Evolutionary conservation across 2,888 invertebrate genomes (phyloP).

Genomic region (Sminthurinus aureus): DNA sequence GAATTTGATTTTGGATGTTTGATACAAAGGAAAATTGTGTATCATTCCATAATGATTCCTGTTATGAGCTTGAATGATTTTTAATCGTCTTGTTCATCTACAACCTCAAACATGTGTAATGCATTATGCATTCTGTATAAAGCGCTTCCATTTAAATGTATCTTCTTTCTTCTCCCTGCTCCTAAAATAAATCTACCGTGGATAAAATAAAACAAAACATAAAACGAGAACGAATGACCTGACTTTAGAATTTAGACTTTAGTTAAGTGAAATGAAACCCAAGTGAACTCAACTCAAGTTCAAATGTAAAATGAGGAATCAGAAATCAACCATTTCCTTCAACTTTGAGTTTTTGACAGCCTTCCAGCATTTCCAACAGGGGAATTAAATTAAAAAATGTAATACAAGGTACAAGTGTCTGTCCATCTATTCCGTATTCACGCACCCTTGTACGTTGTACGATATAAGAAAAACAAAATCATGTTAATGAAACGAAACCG

Average conservation of each 20-base stretch:
- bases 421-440: neutral
- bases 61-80: too few relatives aligned
- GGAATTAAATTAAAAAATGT: slow-evolving; percentile 50
- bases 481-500: neutral
- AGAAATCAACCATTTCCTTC: slow-evolving; percentile 14
- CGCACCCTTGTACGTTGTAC: neutral
- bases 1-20: too few relatives aligned
- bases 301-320: neutral
- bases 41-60: too few relatives aligned
- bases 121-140: too few relatives aligned
- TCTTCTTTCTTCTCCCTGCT: neutral
- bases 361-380: slow-evolving; percentile 46
- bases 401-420: slow-evolving; percentile 22
- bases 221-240: too few relatives aligned
- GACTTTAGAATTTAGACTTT: too few relatives aligned
- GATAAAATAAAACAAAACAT: too few relatives aligned
- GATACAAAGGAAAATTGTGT: too few relatives aligned
- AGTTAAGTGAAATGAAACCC: neutral
- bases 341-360: slow-evolving; percentile 42
- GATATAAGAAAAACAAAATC: neutral
- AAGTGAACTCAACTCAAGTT: neutral
- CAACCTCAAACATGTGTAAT: too few relatives aligned
- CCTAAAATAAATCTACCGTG: neutral
- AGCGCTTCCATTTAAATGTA: neutral
- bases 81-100: too few relatives aligned